phyloP scores from a whole-genome alignment of 2,888 invertebrate species.

The Lingula anatina region DNA sequence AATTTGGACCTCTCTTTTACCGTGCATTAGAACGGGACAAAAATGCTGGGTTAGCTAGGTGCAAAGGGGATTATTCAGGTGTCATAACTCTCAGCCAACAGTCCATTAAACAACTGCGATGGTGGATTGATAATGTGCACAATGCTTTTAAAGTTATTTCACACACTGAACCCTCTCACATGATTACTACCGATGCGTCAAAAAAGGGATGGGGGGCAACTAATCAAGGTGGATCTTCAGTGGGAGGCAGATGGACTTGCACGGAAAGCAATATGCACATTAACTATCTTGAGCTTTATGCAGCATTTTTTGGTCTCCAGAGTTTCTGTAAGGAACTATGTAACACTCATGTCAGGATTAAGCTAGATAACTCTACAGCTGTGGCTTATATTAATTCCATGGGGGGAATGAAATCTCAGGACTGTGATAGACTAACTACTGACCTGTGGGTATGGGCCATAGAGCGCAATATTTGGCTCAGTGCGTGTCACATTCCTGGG shows the following conservation, averaged over 20 bases:
- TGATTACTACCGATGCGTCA: constrained; percentile 8
- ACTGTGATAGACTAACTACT: constrained; percentile 7
- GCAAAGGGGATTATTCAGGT: constrained; percentile 5
- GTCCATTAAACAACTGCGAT: constrained; percentile 8
- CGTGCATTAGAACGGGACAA: constrained; percentile 9
- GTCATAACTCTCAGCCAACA: constrained; percentile 3
- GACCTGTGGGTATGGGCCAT: constrained; percentile 9
- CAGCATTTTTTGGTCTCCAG: constrained; percentile 8
- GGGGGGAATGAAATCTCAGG: constrained; percentile 6
- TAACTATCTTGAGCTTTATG: constrained; percentile 13
- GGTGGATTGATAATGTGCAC: constrained; percentile 11
- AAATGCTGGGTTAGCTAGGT: constrained; percentile 5
- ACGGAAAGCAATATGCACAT: constrained; percentile 9
- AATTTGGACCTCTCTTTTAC: constrained; percentile 10
- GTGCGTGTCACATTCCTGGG: constrained; percentile 9
- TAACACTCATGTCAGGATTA: constrained; percentile 8
- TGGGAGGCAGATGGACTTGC: constrained; percentile 8
- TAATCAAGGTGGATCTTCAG: background rate
- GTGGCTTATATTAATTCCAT: constrained; percentile 10
- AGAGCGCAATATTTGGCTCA: constrained; percentile 8
- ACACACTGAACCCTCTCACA: constrained; percentile 3
- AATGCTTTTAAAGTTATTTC: constrained; percentile 4
- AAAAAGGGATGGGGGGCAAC: constrained; percentile 7
- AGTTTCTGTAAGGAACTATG: constrained; percentile 2
- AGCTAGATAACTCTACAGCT: constrained; percentile 8